Conservation (phyloP, 2,113 vertebrate species). For the Neogobius melanostomus region DNA sequence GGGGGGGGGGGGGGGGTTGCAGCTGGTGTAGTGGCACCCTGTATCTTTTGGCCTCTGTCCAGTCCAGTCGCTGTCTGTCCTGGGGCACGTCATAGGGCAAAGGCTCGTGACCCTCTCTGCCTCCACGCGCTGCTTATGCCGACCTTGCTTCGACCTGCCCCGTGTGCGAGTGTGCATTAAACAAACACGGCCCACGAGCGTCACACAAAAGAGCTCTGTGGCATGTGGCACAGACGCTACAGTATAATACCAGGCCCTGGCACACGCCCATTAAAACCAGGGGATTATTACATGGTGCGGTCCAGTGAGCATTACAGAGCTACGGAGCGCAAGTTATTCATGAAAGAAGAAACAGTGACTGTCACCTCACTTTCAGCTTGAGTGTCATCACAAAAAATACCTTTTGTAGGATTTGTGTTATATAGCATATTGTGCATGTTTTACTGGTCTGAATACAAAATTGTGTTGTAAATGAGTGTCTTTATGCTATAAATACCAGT, state of each 20-base stretch:
- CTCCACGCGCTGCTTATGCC: neutral
- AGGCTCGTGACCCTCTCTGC: neutral
- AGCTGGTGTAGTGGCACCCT: neutral
- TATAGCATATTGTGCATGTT: too few relatives aligned
- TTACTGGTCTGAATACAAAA: too few relatives aligned
- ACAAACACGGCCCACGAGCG: constrained; percentile 6
- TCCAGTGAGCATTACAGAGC: neutral
- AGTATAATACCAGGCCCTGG: neutral
- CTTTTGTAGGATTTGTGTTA: too few relatives aligned
- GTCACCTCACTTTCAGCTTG: too few relatives aligned
- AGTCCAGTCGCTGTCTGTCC: neutral
- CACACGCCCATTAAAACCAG: constrained; percentile 6
- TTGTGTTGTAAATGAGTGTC: too few relatives aligned
- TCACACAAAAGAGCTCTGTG: neutral
- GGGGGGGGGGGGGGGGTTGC: too few relatives aligned
- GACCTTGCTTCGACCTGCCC: neutral
- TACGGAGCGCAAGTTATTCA: too few relatives aligned
- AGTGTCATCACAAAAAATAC: too few relatives aligned
- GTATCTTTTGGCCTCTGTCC: neutral
- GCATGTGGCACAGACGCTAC: neutral
- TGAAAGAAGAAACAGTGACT: too few relatives aligned
- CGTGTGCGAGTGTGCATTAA: neutral
- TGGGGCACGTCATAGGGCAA: neutral
- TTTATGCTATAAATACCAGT: too few relatives aligned
- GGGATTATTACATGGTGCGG: neutral